These are phyloP conservation scores for Nylanderia fulva DNA, from an alignment of 1,140 invertebrate species.

Conservation along the genomic window DNA sequence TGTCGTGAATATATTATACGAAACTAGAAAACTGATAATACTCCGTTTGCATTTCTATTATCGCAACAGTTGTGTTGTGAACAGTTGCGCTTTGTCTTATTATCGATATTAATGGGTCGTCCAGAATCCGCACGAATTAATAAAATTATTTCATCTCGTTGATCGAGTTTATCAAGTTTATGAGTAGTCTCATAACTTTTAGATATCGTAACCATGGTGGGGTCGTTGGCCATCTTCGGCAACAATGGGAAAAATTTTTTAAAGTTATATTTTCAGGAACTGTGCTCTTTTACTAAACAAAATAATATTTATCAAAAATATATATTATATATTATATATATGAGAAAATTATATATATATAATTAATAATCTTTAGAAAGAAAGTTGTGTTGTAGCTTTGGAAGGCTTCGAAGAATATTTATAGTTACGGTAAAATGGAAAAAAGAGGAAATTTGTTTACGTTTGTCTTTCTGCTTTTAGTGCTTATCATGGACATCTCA, in stretches of 20 bases:
- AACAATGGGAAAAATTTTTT: background rate
- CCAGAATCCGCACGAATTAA: background rate
- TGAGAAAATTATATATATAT: background rate
- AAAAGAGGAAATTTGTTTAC: conserved; percentile 11
- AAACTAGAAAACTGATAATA: background rate
- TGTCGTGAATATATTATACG: background rate
- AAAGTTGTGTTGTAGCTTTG: conserved; percentile 18
- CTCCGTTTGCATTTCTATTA: background rate
- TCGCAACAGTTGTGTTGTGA: background rate
- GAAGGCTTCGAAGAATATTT: conserved; percentile 22
- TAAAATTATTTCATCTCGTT: conserved; percentile 19
- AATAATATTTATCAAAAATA: conserved; percentile 10
- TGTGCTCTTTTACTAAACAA: background rate
- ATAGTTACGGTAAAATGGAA: background rate
- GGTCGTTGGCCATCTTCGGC: conserved; percentile 18
- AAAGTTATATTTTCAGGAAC: conserved; percentile 46
- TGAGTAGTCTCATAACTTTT: conserved; percentile 34
- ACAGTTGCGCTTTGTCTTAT: conserved; percentile 32
- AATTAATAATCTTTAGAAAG: conserved; percentile 18
- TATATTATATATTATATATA: too few relatives aligned
- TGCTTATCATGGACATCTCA: conserved; percentile 99
- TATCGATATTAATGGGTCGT: background rate
- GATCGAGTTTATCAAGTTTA: background rate
- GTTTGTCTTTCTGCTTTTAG: conserved; percentile 87
- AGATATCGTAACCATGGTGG: conserved; percentile 31